Evolutionary conservation across 2,797 vertebrate genomes (phyloP).

Genomic region (Urosaurus nigricauda): DNA sequence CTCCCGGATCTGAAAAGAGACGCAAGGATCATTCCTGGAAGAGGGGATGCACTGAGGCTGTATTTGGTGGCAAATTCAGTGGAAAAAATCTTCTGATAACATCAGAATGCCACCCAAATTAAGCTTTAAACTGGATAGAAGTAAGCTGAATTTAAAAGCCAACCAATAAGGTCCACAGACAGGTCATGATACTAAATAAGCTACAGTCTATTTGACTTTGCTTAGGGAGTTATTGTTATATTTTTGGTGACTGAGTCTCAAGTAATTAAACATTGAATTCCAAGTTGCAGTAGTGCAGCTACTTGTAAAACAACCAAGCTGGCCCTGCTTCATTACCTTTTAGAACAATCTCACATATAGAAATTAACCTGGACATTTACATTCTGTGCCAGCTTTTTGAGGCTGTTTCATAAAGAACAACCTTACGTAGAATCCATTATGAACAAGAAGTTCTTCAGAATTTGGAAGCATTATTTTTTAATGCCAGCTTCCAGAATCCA

Average conservation of each 20-base stretch:
- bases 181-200: conserved; percentile 1
- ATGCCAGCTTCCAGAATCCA: no score
- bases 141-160: no score
- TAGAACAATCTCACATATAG: not conserved
- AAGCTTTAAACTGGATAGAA: no score
- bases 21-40: no score
- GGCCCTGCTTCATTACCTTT: not conserved
- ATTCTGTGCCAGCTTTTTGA: not conserved
- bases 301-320: no score
- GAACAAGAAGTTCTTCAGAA: not conserved
- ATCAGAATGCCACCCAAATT: no score
- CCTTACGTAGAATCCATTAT: not conserved
- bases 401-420: not conserved
- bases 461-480: no score
- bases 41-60: no score
- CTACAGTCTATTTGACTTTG: not conserved
- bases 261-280: not conserved
- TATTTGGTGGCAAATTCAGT: no score
- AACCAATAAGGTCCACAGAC: not conserved
- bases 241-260: not conserved
- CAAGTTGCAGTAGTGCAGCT: no score
- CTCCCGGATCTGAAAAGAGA: no score
- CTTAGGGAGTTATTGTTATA: not conserved
- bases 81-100: no score
- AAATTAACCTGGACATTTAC: not conserved